Base-by-base conservation (phyloP, 2,888 invertebrate species). In the Nemapogon koenigi region DNA sequence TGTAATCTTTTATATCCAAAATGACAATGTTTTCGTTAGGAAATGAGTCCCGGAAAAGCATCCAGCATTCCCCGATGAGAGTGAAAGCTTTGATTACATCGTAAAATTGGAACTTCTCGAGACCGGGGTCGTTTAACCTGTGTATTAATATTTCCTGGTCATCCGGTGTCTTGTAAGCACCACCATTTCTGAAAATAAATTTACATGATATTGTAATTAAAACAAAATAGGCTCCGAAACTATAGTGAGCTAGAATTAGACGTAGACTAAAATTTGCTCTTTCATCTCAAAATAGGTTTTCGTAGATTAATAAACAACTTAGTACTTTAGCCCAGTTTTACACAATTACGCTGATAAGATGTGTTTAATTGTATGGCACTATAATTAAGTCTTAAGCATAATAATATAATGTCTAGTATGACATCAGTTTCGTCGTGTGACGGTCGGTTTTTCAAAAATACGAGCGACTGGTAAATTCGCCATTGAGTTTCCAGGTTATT, bases 21-120 rank as follows among this genome's bases (percentile, higher is more conserved):
- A 76, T 48, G 0, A 72, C 43, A n/a, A 66, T 52, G 28, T 76
- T 73, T 1, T 59, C 63, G 11, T 66, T 56, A 0, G 72, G 60
- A 3, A 63, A 48, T 11, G 49, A 44, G 2, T 47, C 45, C 14
- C 54, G 39, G 3, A 41, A 29, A 7, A 49, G 48, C 2, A 72
- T 41, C 75, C 75, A 76, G 18, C 53, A 44, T 42, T 76, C 76
- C 0, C 50, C 59, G 39, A 62, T 61, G 2, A 72, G 40, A 2
- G 49, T 31, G 38, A 73, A 61, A 0, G 59, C 41, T 46, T 70
- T 76, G 11, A 71, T 3, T 7, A 53, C 2, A 29, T 70, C 67
- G 46, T 69, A 70, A 45, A 62, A 71, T 1, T 52, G 51, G 35
- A 64, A 67, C 1, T 60, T 61, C 0, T 70, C 69, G 1, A 65